phyloP scores from a whole-genome alignment of 2,888 invertebrate genomes.

The Neoaliturus tenellus region DNA sequence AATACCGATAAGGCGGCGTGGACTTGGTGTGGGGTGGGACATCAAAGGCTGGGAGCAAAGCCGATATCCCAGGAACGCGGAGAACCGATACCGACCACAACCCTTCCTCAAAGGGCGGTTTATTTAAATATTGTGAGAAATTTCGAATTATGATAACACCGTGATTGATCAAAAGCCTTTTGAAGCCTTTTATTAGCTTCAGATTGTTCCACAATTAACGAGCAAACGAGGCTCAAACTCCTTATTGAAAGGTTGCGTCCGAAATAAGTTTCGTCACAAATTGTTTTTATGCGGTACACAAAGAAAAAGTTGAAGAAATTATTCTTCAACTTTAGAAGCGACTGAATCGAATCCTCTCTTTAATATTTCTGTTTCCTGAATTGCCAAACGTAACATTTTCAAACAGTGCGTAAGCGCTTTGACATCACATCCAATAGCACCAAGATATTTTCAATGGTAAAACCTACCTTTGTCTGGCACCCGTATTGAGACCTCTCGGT shows the following conservation, averaged over 20 bases:
- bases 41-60: slow-evolving; percentile 50
- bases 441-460: neutral
- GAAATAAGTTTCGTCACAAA: no score
- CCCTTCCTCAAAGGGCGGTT: slow-evolving; percentile 32
- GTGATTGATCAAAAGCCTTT: neutral
- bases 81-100: slow-evolving; percentile 19
- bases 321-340: no score
- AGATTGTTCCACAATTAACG: no score
- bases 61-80: slow-evolving; percentile 38
- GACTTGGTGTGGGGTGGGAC: slow-evolving; percentile 32
- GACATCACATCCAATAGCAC: neutral
- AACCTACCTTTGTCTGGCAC: neutral
- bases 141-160: slow-evolving; percentile 23
- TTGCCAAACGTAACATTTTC: neutral
- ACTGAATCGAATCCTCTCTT: no score
- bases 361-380: neutral
- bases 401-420: neutral
- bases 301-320: no score
- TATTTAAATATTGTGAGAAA: slow-evolving; percentile 29
- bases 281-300: no score
- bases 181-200: neutral
- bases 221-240: neutral
- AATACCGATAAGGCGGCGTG: slow-evolving; percentile 61
- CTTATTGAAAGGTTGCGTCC: neutral
- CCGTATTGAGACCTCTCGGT: neutral